Evolutionary conservation across 2,888 invertebrate genomes (phyloP).

Genomic region (Lissonota sp.): DNA sequence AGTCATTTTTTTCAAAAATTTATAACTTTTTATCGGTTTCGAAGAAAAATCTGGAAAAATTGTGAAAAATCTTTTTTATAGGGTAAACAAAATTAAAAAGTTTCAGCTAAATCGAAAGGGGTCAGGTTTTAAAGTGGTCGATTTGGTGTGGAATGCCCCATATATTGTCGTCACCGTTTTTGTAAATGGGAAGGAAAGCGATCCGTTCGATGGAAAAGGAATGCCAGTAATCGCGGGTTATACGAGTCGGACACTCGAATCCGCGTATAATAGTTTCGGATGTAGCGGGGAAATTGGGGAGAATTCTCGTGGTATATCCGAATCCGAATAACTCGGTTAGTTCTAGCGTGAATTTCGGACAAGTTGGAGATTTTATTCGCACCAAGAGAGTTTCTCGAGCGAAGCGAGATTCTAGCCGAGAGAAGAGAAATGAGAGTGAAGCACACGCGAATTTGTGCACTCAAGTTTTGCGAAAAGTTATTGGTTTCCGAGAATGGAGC

Average conservation of each 20-base stretch:
- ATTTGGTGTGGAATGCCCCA: too few species aligned
- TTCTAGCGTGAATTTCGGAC: conserved; percentile 49
- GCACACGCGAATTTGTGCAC: conserved; percentile 40
- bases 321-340: conserved; percentile 36
- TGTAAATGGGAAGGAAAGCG: background rate
- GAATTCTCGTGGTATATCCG: conserved; percentile 40
- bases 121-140: too few species aligned
- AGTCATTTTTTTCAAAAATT: too few species aligned
- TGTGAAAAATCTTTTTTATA: too few species aligned
- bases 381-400: conserved; percentile 6
- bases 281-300: conserved; percentile 27
- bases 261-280: background rate
- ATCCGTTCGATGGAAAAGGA: conserved; percentile 18
- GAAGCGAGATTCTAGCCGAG: conserved; percentile 32
- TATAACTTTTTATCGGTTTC: too few species aligned
- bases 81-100: too few species aligned
- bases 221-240: conserved; percentile 32
- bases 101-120: too few species aligned
- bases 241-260: background rate
- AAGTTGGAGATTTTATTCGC: conserved; percentile 52
- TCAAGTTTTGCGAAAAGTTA: conserved; percentile 56
- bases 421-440: conserved; percentile 44
- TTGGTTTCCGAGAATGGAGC: conserved; percentile 52
- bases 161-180: too few species aligned
- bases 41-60: too few species aligned